These are phyloP conservation scores for Trachemys scripta DNA, from an alignment of 2,113 vertebrate genomes.

Conservation along the genomic window DNA sequence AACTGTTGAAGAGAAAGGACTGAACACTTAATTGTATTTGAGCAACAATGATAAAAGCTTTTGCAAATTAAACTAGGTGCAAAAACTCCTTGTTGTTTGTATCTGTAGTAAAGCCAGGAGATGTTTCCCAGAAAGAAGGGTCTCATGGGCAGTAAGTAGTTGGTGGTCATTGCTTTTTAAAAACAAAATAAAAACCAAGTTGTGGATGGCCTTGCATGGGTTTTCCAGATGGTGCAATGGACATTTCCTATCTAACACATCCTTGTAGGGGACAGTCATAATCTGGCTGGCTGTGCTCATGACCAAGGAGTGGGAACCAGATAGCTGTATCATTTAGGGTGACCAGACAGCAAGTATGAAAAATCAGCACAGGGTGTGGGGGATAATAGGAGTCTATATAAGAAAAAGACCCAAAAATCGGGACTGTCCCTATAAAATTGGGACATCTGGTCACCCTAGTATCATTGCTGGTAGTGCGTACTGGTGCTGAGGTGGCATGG, in stretches of 20 bases:
- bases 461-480: neutral
- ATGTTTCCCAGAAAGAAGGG: neutral
- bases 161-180: constrained; percentile 33
- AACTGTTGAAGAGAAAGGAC: constrained; percentile 12
- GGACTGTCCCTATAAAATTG: too few species aligned
- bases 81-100: neutral
- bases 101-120: neutral
- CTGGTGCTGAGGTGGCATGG: neutral
- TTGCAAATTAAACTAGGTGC: neutral
- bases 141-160: neutral
- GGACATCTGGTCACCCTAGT: neutral
- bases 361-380: too few species aligned
- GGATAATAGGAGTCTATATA: too few species aligned
- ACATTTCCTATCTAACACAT: constrained; percentile 18
- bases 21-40: neutral
- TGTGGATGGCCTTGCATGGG: neutral
- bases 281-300: constrained; percentile 12
- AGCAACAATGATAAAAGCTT: constrained; percentile 20
- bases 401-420: too few species aligned
- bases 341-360: too few species aligned
- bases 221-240: neutral
- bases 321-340: neutral
- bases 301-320: neutral
- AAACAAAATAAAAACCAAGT: constrained; percentile 30
- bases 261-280: neutral